Conservation (phyloP, 2,113 vertebrate species). For the Pagrus major region DNA sequence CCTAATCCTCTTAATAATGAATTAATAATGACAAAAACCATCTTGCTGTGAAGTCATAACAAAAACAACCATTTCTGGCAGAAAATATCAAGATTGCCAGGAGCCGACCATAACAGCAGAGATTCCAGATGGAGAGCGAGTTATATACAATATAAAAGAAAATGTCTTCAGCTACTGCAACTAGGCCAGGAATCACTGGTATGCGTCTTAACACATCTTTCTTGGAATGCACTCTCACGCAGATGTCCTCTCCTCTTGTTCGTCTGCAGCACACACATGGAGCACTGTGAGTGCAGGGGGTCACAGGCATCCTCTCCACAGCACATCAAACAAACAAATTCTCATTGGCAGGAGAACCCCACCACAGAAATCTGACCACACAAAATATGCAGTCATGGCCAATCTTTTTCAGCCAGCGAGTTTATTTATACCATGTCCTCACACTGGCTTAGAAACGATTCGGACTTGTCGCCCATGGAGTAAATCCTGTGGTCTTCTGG, state of each 20-base stretch:
- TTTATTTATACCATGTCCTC: conserved; percentile 24
- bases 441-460: neutral
- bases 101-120: neutral
- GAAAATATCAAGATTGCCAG: neutral
- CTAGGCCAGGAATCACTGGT: neutral
- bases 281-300: neutral
- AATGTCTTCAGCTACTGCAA: neutral
- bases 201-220: neutral
- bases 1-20: no score
- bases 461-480: neutral
- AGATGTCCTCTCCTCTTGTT: conserved; percentile 37
- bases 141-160: neutral
- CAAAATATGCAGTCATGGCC: neutral
- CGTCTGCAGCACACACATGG: neutral
- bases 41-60: neutral
- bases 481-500: conserved; percentile 1
- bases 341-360: neutral
- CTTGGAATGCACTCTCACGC: conserved; percentile 26
- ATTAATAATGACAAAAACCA: neutral
- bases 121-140: neutral
- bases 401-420: neutral
- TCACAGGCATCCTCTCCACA: conserved; percentile 2
- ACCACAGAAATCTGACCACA: conserved; percentile 18
- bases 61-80: neutral
- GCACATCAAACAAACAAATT: conserved; percentile 29